A percentile compares a stretch with the other conserved stretches of the same genome.
Evolutionary conservation across 2,797 vertebrate species (phyloP).

Genomic region (Phyllotis vaccarum): DNA sequence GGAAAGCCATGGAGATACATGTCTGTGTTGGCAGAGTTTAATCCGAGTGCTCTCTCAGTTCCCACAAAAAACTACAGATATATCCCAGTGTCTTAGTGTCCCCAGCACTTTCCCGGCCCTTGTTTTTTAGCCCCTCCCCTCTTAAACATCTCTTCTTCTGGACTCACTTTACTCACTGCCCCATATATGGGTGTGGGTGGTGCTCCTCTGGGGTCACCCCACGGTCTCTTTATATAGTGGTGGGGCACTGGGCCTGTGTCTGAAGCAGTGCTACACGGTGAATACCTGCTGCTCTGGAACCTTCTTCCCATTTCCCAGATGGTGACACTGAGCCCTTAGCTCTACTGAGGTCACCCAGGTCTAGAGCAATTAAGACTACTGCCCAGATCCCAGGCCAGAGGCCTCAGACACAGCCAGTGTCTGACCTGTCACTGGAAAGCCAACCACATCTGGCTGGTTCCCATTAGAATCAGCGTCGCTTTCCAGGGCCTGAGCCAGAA

Average conservation of each 20-base stretch:
- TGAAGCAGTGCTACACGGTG: too few species aligned
- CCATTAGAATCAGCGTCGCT: not conserved
- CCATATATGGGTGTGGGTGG: accelerated
- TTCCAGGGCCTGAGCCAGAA: not conserved
- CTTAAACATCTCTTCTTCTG: not conserved
- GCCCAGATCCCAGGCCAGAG: not conserved
- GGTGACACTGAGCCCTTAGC: not conserved
- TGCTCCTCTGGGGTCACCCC: not conserved
- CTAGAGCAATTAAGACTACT: not conserved
- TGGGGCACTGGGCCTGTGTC: not conserved
- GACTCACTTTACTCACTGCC: not conserved
- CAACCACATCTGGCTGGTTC: too few species aligned
- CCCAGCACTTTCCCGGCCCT: not conserved
- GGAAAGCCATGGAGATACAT: not conserved
- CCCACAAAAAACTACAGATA: not conserved
- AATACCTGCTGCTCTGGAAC: accelerated
- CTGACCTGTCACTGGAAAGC: accelerated
- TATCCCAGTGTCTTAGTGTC: accelerated
- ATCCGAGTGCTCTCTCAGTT: not conserved
- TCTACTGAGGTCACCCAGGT: not conserved
- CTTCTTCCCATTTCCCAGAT: not conserved
- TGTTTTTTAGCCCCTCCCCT: not conserved
- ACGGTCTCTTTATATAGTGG: accelerated
- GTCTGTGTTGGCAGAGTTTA: not conserved
- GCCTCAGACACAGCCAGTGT: not conserved